A percentile compares a stretch with the other conserved stretches of the same genome.
Conservation (phyloP, 2,113 vertebrate genomes). For the Chaetodon auriga region DNA sequence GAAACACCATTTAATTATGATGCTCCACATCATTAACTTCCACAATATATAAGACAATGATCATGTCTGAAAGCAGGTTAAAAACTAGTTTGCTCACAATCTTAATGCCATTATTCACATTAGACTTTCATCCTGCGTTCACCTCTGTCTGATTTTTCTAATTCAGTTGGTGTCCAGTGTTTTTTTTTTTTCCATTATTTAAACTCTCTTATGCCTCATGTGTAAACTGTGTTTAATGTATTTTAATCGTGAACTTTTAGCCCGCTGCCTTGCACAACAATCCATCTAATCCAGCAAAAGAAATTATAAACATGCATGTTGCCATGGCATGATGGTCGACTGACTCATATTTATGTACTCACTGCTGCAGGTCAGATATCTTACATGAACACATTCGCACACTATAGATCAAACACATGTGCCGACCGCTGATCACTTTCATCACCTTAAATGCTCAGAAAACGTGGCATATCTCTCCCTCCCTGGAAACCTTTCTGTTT, state of each 20-base stretch:
- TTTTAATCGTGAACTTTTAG: not conserved
- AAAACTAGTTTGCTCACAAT: not conserved
- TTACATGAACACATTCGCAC: not conserved
- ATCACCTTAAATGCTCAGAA: constrained; percentile 13
- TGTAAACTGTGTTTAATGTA: not conserved
- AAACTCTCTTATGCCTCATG: not conserved
- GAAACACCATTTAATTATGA: not conserved
- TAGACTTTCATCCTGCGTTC: not conserved
- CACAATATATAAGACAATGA: not conserved
- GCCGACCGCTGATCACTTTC: not conserved
- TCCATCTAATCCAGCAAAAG: not conserved
- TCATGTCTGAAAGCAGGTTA: not conserved
- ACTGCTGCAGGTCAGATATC: not conserved
- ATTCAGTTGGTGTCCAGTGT: not conserved
- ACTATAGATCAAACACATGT: not conserved
- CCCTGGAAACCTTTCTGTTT: constrained; percentile 35
- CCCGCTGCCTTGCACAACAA: not conserved
- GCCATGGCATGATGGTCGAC: not conserved
- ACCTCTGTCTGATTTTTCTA: not conserved
- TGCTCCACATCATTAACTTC: not conserved
- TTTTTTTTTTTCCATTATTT: not conserved
- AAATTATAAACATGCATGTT: not conserved
- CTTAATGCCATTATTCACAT: not conserved
- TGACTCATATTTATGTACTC: not conserved
- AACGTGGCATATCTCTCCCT: constrained; percentile 6